Percentiles rank a stretch among this genome's conserved stretches.
Evolutionary conservation across 2,113 vertebrate genomes (phyloP).

Genomic region (Antechinus stuartii): DNA sequence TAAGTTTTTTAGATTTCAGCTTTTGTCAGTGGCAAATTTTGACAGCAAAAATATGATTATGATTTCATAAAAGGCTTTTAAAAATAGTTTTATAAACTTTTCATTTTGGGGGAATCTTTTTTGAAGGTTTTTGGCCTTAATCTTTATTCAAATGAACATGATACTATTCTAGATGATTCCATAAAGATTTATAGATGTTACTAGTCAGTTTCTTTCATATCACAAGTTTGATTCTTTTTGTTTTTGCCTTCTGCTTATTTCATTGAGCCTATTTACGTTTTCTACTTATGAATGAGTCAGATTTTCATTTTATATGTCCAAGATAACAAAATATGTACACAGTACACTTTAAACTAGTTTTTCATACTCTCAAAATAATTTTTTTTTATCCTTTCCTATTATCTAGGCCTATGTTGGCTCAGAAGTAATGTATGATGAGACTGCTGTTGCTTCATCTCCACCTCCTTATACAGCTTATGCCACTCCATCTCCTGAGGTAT

Average conservation of each 20-base stretch:
- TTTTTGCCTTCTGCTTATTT: background rate
- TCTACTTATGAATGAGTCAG: background rate
- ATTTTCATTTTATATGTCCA: slow-evolving; percentile 3
- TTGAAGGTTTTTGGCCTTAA: background rate
- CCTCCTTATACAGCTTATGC: slow-evolving; percentile 86
- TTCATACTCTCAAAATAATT: background rate
- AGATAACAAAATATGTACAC: background rate
- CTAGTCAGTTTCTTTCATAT: background rate
- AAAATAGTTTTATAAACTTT: background rate
- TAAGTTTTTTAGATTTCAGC: background rate
- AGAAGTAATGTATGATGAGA: slow-evolving; percentile 84
- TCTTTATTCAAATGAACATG: background rate
- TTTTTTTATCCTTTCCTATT: background rate
- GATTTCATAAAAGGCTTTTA: background rate
- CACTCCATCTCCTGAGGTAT: slow-evolving; percentile 86
- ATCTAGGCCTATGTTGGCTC: slow-evolving; percentile 83
- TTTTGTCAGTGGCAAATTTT: background rate
- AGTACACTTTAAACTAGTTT: background rate
- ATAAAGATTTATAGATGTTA: background rate
- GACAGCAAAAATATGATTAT: background rate
- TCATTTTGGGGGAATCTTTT: background rate
- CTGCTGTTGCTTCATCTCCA: slow-evolving; percentile 81
- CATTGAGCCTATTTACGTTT: background rate
- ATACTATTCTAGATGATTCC: background rate
- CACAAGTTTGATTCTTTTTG: background rate